Percentiles rank a stretch among this genome's conserved stretches.
These are phyloP conservation scores for Drosophila hamatofila DNA, from an alignment of 2,888 invertebrate genomes.

Conservation along the genomic window DNA sequence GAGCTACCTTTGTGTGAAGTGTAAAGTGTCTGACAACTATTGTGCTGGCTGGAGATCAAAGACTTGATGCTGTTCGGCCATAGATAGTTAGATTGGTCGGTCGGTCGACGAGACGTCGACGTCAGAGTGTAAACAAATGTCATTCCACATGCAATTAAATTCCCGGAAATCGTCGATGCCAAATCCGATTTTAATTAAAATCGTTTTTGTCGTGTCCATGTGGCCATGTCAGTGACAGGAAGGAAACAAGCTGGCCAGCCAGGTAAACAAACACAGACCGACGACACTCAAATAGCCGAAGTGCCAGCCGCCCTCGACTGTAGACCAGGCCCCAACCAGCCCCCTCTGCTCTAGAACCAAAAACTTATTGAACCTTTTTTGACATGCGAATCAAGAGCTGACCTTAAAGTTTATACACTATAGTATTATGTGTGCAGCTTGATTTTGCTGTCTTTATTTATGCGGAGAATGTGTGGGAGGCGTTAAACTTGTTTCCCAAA, in stretches of 20 bases:
- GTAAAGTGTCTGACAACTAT: conserved; percentile 54
- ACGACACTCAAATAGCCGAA: conserved; percentile 31
- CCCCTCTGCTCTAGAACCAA: not conserved
- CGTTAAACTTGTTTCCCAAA: not conserved
- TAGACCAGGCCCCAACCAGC: not conserved
- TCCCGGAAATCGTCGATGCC: conserved; percentile 75
- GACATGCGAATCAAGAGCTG: not conserved
- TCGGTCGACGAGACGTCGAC: not conserved
- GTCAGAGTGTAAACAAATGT: conserved; percentile 70
- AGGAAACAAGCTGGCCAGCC: conserved; percentile 59
- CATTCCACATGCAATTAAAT: conserved; percentile 73
- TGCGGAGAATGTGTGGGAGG: not conserved
- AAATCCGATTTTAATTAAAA: conserved; percentile 81
- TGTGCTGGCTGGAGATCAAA: conserved; percentile 59
- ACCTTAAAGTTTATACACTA: conserved; percentile 5
- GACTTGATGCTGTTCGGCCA: conserved; percentile 21
- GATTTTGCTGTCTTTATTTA: not conserved
- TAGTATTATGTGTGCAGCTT: not conserved
- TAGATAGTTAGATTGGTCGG: not conserved
- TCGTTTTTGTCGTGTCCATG: conserved; percentile 57
- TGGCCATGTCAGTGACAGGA: conserved; percentile 68
- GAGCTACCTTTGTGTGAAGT: conserved; percentile 13
- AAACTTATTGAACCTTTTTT: conserved; percentile 34
- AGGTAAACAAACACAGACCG: conserved; percentile 53
- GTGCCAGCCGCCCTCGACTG: not conserved